Evolutionary conservation across 2,888 invertebrate species (phyloP), one percentile per base, ranked within the genome.

Genomic region (Alsophila aescularia): DNA sequence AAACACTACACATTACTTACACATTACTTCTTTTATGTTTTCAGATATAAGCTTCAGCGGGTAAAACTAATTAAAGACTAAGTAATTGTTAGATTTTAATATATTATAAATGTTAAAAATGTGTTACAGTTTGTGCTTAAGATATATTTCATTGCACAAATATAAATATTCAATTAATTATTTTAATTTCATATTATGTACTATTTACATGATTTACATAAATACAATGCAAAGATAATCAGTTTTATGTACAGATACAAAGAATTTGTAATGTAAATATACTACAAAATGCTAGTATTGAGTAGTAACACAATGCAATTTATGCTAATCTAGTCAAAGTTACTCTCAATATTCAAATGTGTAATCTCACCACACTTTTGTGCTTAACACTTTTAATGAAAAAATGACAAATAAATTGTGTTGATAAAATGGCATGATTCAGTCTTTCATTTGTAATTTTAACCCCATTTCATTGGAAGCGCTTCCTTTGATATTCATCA

Each of bases 401-500:
- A 43, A 75, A 70, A 78, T 77, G 71, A 52, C 73, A 73, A 89
- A 83, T 88, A 86, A 85, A 78, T 79, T 73, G 71, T 73, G 60
- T 77, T 79, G 69, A 75, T 66, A 75, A 79, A 85, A 87, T 85
- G 83, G 82, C 82, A 83, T 85, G 77, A 80, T 70, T 90, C 90
- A 90, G 90, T 90, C 90, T 91, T 90, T 89, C 59, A 84, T 87
- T 90, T 76, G 64, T 65, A 31, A 44, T 39, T 42, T 27, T 48
- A 31, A 49, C 56, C 24, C 24, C 42, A 40, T 66, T 62, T 64
- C 62, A 62, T 58, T 70, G 77, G 77, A 82, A 81, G 77, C 75
- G 70, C 73, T 64, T 24, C 7, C 18, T 18, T 2, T 18, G 2
- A 18, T 18, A 27, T 6, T 8, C 1, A 29, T 29, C 10, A 10